phyloP scores from a whole-genome alignment of 30 jellyfish, hydroid and myxozoan species.

The Catostylus mosaicus region DNA sequence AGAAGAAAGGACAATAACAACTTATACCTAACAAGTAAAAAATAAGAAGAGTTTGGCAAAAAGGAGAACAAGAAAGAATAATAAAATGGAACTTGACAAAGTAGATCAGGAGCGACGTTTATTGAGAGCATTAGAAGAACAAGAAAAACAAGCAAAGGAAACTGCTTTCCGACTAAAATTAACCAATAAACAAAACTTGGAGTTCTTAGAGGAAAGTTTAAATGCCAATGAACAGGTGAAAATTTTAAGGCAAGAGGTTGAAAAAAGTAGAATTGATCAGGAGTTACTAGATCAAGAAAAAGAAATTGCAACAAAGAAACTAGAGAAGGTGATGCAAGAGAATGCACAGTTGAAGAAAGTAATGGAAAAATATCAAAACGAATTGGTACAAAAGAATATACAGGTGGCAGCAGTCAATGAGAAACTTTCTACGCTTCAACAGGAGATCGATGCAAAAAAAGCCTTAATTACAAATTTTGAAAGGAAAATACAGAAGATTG shows the following conservation, averaged over 20 bases:
- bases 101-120: too few relatives aligned
- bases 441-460: neutral
- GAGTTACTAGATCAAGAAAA: conserved; percentile 3
- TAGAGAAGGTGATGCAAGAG: neutral
- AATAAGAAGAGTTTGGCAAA: too few relatives aligned
- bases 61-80: too few relatives aligned
- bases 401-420: neutral
- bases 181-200: neutral
- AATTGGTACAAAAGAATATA: neutral
- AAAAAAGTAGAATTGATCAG: neutral
- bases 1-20: too few relatives aligned
- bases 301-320: neutral
- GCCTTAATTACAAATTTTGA: neutral
- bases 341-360: neutral
- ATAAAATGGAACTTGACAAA: too few relatives aligned
- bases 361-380: neutral
- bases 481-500: neutral
- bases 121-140: too few relatives aligned
- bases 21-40: too few relatives aligned
- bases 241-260: neutral
- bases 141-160: neutral
- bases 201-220: neutral
- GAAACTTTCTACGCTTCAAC: neutral
- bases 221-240: conserved; percentile 6
- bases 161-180: neutral